Conservation (phyloP, 2,888 invertebrate species). For the Apoda limacodes region DNA sequence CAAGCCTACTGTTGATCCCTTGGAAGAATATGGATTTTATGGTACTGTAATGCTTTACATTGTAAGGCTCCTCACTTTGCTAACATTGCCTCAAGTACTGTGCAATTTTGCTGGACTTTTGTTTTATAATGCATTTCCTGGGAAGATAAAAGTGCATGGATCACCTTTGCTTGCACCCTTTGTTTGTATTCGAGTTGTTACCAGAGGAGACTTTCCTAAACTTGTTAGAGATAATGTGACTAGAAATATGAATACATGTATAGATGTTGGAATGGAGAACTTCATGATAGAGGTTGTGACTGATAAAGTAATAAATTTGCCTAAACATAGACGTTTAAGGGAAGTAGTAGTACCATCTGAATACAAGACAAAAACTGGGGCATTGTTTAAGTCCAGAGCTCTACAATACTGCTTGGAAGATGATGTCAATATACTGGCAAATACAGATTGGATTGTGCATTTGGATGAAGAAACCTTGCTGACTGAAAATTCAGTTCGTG, state of each 20-base stretch:
- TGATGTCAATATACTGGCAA: constrained; percentile 84
- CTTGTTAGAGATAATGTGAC: constrained; percentile 88
- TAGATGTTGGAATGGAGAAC: constrained; percentile 92
- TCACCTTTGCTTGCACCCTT: constrained; percentile 94
- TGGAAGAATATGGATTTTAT: constrained; percentile 82
- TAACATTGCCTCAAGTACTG: constrained; percentile 90
- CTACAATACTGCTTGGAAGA: constrained; percentile 96
- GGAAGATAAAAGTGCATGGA: constrained; percentile 88
- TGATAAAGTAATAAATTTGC: constrained; percentile 84
- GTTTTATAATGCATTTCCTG: constrained; percentile 94
- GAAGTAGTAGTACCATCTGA: constrained; percentile 90
- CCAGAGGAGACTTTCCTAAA: constrained; percentile 93
- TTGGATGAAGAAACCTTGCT: constrained; percentile 96
- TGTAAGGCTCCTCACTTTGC: constrained; percentile 82
- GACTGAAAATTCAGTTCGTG: constrained; percentile 90
- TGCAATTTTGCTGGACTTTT: constrained; percentile 90
- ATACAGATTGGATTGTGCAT: constrained; percentile 97
- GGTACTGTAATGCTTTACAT: constrained; percentile 81
- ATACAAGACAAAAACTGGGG: constrained; percentile 91
- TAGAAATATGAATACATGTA: constrained; percentile 87
- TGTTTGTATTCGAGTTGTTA: constrained; percentile 94
- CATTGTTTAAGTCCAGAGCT: constrained; percentile 94
- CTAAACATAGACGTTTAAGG: constrained; percentile 83
- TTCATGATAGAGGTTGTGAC: constrained; percentile 97
- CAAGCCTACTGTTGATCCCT: constrained; percentile 78